Conservation (phyloP, 1,140 invertebrate species). For the Oryzaephilus surinamensis region DNA sequence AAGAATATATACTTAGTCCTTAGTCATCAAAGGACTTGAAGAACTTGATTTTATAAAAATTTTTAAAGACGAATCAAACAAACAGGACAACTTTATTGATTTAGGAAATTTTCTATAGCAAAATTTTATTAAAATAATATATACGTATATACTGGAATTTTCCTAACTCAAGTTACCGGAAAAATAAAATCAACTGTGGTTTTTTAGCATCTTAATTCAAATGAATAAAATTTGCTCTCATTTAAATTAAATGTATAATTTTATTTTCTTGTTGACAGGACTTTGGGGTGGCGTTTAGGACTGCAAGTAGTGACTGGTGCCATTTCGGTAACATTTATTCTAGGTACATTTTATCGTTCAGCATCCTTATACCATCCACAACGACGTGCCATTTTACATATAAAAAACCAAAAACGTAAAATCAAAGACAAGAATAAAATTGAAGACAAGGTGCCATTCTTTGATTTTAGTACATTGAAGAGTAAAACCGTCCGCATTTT, state of each 20-base stretch:
- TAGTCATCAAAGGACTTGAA: too few relatives aligned
- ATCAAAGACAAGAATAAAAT: conserved; percentile 62
- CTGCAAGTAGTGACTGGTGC: conserved; percentile 79
- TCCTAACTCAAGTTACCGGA: too few relatives aligned
- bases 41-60: too few relatives aligned
- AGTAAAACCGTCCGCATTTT: conserved; percentile 77
- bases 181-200: too few relatives aligned
- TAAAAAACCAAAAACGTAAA: conserved; percentile 83
- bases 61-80: too few relatives aligned
- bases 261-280: conserved; percentile 43
- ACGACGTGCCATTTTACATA: conserved; percentile 74
- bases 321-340: conserved; percentile 73
- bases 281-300: conserved; percentile 76
- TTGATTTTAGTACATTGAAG: conserved; percentile 73
- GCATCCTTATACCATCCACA: conserved; percentile 85
- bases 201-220: too few relatives aligned
- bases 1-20: too few relatives aligned
- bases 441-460: conserved; percentile 71
- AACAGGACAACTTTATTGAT: too few relatives aligned
- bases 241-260: conserved; percentile 1
- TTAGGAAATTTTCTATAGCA: too few relatives aligned
- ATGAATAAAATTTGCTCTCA: not conserved
- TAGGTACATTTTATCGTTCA: conserved; percentile 81
- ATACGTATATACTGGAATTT: too few relatives aligned
- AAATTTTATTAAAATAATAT: too few relatives aligned